Conservation (phyloP, 2,888 invertebrate species). For the Lasioglossum malachurum region DNA sequence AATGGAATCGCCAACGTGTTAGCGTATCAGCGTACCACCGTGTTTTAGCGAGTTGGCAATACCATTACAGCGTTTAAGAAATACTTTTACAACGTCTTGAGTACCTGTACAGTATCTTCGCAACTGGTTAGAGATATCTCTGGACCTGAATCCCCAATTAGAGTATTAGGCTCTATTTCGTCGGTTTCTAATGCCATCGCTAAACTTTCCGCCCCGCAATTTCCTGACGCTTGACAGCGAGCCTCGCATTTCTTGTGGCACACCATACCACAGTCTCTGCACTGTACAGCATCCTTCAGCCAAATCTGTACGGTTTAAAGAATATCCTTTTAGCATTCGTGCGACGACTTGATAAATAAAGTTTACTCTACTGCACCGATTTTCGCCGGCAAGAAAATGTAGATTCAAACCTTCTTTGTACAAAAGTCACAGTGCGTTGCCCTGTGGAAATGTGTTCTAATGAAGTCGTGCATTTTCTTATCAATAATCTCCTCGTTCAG, state of each 20-base stretch:
- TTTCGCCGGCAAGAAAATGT: not conserved
- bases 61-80: conserved; percentile 60
- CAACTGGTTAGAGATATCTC: conserved; percentile 84
- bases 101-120: conserved; percentile 84
- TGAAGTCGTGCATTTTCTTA: conserved; percentile 89
- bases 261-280: conserved; percentile 94
- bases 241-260: conserved; percentile 98
- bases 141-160: conserved; percentile 78
- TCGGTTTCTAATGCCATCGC: conserved; percentile 81
- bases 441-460: conserved; percentile 94
- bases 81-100: conserved; percentile 80
- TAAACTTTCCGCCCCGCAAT: conserved; percentile 86
- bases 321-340: not conserved
- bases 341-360: not conserved
- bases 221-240: conserved; percentile 91
- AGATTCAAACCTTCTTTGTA: conserved; percentile 91
- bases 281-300: conserved; percentile 98
- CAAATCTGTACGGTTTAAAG: conserved; percentile 90
- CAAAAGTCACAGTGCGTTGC: conserved; percentile 97
- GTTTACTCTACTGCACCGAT: not conserved
- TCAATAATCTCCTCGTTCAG: conserved; percentile 72
- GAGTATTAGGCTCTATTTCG: conserved; percentile 78
- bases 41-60: conserved; percentile 51
- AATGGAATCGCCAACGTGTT: conserved; percentile 41
- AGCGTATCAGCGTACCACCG: not conserved